Base-by-base conservation (phyloP, 2,113 vertebrate genomes). In the Siniperca knerii region DNA sequence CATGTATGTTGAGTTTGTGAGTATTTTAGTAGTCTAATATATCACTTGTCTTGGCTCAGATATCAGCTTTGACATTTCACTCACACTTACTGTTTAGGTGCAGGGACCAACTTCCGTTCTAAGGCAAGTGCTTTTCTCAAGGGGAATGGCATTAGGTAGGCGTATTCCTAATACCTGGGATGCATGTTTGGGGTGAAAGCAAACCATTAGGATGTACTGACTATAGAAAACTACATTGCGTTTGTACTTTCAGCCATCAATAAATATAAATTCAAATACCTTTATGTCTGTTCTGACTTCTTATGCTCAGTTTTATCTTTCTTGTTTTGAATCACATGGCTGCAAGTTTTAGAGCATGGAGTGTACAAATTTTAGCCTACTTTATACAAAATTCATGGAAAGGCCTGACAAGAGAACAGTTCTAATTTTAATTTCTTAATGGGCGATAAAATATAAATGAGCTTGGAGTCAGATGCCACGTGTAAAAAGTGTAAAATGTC, bases 201-300 rank as follows among this genome's bases (percentile, higher is more conserved):
- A 29, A 65, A 37, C 37, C 4, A 37, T 75, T 70, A 40, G 46
- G 12, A 48, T 69, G 42, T 50, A 42, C 50, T 20, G 71, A 55
- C 40, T 64, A 0, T 20, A 44, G 29, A 74, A 70, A 60, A 33
- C 42, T 29, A 0, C 21, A 15, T 21, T 78, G 48, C 18, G n/a
- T 67, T 83, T 86, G 50, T 82, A 23, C 48, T 75, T 87, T 40
- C 33, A 74, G 50, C 44, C 20, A 21, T 84, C n/a, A 90, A 92
- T 90, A 92, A 90, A 92, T 40, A 55, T 75, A 18, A 60, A 52
- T 90, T 83, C 42, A 55, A 76, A 57, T 74, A 79, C 75, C 35
- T 64, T 71, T 6, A 61, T 50, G 52, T 76, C 61, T 62, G 15
- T 67, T 71, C 10, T 35, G 42, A 33, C 29, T 57, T 68, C 23